A percentile compares a stretch with the other conserved stretches of the same genome.
These are phyloP conservation scores for Pterobdella sp. DNA, from an alignment of 2,888 invertebrate species.

Conservation along the genomic window DNA sequence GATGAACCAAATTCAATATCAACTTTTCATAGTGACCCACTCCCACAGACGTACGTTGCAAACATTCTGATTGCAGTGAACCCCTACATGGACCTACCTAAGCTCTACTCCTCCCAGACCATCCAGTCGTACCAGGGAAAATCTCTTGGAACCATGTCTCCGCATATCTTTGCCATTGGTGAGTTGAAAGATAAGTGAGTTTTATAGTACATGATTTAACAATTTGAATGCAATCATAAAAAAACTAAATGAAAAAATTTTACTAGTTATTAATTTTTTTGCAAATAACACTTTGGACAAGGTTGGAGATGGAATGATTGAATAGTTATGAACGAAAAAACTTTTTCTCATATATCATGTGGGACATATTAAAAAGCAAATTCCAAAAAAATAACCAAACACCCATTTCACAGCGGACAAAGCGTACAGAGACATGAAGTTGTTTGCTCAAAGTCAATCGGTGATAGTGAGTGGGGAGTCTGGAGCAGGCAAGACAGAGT, in stretches of 20 bases:
- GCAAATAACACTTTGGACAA: too few relatives aligned
- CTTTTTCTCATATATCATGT: too few relatives aligned
- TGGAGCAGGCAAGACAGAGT: constrained; percentile 96
- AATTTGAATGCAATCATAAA: constrained; percentile 7
- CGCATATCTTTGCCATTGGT: constrained; percentile 96
- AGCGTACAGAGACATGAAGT: constrained; percentile 92
- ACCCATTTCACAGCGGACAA: constrained; percentile 70
- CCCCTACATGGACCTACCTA: constrained; percentile 84
- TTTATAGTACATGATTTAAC: too few relatives aligned
- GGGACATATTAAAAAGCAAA: too few relatives aligned
- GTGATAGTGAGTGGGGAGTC: constrained; percentile 93
- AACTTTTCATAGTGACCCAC: not conserved
- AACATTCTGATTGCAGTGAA: constrained; percentile 96
- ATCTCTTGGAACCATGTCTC: constrained; percentile 84
- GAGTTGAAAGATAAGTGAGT: constrained; percentile 45
- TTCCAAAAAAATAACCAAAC: not conserved
- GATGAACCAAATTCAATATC: not conserved
- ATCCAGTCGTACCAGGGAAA: constrained; percentile 85
- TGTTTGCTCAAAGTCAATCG: constrained; percentile 83
- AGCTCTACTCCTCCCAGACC: constrained; percentile 73
- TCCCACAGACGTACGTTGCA: constrained; percentile 98
- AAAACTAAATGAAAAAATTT: too few relatives aligned
- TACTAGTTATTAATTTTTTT: too few relatives aligned
- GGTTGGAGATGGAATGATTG: too few relatives aligned
- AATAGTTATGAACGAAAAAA: too few relatives aligned